phyloP scores from a whole-genome alignment of 2,797 vertebrate species.

The Taenioides sp. region DNA sequence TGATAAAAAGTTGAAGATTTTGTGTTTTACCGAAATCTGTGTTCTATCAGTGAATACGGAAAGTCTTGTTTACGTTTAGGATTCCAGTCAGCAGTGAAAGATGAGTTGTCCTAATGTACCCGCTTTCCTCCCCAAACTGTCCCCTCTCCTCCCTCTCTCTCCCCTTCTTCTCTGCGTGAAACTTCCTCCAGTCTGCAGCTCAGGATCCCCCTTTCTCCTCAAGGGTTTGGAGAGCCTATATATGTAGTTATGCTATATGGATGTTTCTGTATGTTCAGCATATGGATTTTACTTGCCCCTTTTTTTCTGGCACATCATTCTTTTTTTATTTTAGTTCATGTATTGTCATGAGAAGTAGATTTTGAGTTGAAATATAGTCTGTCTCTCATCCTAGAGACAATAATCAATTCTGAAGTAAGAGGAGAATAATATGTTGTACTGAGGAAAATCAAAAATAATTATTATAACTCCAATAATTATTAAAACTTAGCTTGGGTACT shows the following conservation, averaged over 20 bases:
- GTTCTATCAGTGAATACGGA: constrained; percentile 70
- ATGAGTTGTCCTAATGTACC: constrained; percentile 71
- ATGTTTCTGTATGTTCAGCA: neutral
- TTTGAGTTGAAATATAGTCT: too few species aligned
- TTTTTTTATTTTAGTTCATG: too few species aligned
- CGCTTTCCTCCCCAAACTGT: constrained; percentile 68
- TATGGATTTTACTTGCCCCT: too few species aligned
- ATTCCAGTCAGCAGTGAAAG: constrained; percentile 70
- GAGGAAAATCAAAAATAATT: too few species aligned
- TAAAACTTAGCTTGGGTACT: too few species aligned
- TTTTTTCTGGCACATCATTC: too few species aligned
- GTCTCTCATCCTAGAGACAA: too few species aligned
- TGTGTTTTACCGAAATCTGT: constrained; percentile 62
- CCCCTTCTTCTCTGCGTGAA: neutral
- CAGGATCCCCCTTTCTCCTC: constrained; percentile 15
- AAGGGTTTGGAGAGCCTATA: neutral
- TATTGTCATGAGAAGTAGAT: too few species aligned
- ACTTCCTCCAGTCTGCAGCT: constrained; percentile 15
- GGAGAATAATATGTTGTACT: too few species aligned
- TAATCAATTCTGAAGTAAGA: too few species aligned
- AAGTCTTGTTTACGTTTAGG: constrained; percentile 70
- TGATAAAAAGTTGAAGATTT: neutral
- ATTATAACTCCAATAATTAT: too few species aligned
- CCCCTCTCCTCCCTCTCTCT: constrained; percentile 35
- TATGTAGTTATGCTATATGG: neutral